Conservation (phyloP, 1,140 invertebrate species). For the Seison nebaliae region DNA sequence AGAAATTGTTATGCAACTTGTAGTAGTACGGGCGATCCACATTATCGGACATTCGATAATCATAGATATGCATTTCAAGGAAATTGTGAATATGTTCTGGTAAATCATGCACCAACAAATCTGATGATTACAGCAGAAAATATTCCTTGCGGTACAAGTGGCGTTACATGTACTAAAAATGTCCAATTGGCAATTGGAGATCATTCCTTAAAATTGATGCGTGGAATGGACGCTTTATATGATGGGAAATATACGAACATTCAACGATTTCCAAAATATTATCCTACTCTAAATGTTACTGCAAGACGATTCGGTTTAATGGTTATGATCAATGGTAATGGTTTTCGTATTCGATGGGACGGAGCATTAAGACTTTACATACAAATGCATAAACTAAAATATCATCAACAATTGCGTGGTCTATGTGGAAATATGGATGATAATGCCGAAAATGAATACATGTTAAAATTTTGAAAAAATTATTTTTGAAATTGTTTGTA, state of each 20-base stretch:
- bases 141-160: conserved; percentile 52
- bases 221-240: conserved; percentile 16
- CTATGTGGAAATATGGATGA: conserved; percentile 68
- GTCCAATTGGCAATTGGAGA: conserved; percentile 37
- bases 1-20: conserved; percentile 10
- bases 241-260: conserved; percentile 17
- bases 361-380: conserved; percentile 44
- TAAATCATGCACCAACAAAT: conserved; percentile 30
- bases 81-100: conserved; percentile 51
- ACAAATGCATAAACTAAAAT: conserved; percentile 41
- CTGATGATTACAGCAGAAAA: conserved; percentile 34
- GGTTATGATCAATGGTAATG: conserved; percentile 48
- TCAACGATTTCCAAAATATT: conserved; percentile 29
- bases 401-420: conserved; percentile 40
- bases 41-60: conserved; percentile 58
- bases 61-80: conserved; percentile 58
- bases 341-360: conserved; percentile 57
- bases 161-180: conserved; percentile 58
- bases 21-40: conserved; percentile 20
- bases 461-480: conserved; percentile 1
- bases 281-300: no score
- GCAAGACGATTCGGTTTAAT: conserved; percentile 49
- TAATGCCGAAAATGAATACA: conserved; percentile 43
- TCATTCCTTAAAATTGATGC: conserved; percentile 18
- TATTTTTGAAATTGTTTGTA: neutral